A percentile compares a stretch with the other conserved stretches of the same genome.
These are phyloP conservation scores for Actinemys pallida DNA, from an alignment of 2,113 vertebrate species.

Conservation along the genomic window DNA sequence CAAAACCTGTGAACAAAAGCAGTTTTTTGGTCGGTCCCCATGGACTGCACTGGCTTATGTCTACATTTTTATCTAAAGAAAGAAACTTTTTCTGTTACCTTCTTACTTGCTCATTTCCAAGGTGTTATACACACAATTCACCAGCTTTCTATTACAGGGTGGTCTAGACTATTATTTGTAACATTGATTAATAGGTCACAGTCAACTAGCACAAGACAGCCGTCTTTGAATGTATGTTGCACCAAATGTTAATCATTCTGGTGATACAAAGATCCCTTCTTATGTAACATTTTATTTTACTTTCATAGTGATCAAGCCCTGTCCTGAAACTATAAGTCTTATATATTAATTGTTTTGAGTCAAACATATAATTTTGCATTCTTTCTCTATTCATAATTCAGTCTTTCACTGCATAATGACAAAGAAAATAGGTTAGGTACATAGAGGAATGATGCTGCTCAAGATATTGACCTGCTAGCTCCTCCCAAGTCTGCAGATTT, in stretches of 20 bases:
- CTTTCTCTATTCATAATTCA: background rate
- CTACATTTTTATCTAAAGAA: constrained; percentile 21
- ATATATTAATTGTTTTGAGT: constrained; percentile 29
- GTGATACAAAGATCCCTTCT: background rate
- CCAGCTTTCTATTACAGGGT: constrained; percentile 25
- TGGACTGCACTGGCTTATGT: background rate
- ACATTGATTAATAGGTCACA: constrained; percentile 14
- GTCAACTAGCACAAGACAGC: background rate
- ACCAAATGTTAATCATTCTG: background rate
- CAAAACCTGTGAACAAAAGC: constrained; percentile 28
- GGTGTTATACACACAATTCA: background rate
- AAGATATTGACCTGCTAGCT: background rate
- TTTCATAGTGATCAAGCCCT: constrained; percentile 18
- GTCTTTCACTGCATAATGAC: background rate
- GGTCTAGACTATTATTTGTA: constrained; percentile 19
- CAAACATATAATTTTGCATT: background rate
- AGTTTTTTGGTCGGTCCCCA: background rate
- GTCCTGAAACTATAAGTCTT: constrained; percentile 18
- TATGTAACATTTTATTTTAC: background rate
- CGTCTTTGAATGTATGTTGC: constrained; percentile 7
- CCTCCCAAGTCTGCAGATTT: background rate
- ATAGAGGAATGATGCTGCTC: rapidly evolving
- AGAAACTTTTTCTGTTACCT: constrained; percentile 8
- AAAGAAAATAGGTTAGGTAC: background rate
- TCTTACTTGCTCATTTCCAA: constrained; percentile 34